Evolutionary conservation across 1,140 invertebrate genomes (phyloP).

Genomic region (Euura lappo): DNA sequence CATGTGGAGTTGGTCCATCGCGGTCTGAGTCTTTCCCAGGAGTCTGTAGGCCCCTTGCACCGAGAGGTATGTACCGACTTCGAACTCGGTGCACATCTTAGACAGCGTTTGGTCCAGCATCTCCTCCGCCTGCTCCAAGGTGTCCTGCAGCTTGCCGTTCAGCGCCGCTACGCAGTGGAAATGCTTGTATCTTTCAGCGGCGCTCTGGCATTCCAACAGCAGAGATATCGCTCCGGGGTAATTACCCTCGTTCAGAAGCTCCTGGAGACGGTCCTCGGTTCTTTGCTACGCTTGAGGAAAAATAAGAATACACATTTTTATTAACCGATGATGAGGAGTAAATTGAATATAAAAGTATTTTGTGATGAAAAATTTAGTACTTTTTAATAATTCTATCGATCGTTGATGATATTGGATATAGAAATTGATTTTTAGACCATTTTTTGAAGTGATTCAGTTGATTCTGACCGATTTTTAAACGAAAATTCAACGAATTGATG

Average conservation of each 20-base stretch:
- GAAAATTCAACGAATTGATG: no score
- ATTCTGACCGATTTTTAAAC: no score
- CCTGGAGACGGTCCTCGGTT: constrained; percentile 83
- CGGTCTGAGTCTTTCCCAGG: constrained; percentile 85
- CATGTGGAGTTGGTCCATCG: constrained; percentile 94
- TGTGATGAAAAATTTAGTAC: no score
- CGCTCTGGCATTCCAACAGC: constrained; percentile 86
- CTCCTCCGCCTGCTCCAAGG: constrained; percentile 89
- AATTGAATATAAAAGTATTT: no score
- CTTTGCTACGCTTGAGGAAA: constrained; percentile 65
- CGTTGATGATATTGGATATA: no score
- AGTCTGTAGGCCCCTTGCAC: constrained; percentile 86
- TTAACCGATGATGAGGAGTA: no score
- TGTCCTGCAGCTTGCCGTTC: constrained; percentile 88
- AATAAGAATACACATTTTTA: constrained; percentile 19
- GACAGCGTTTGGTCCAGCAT: constrained; percentile 88
- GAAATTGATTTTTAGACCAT: no score
- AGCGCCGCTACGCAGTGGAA: constrained; percentile 87
- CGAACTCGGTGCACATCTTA: constrained; percentile 77
- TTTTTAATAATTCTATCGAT: no score
- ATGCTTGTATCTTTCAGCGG: constrained; percentile 80
- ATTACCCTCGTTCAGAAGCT: constrained; percentile 82
- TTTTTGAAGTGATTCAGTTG: no score
- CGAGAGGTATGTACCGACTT: constrained; percentile 75
- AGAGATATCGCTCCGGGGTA: constrained; percentile 89